phyloP scores from a whole-genome alignment of 2,113 vertebrate species.

The Silurus meridionalis region DNA sequence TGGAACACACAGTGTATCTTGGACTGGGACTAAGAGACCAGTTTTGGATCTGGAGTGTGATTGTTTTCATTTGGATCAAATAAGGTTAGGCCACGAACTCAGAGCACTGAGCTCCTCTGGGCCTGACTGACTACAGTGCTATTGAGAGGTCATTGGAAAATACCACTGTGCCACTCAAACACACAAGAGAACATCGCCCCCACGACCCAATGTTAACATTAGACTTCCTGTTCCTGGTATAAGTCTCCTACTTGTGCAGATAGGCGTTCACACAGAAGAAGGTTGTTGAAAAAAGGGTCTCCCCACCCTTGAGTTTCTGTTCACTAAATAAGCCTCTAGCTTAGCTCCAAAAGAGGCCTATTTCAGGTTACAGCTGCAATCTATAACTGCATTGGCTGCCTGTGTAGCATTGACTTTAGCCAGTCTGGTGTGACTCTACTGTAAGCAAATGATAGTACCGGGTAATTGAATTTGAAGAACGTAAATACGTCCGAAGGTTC shows the following conservation, averaged over 20 bases:
- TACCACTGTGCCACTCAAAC: neutral
- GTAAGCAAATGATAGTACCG: constrained; percentile 59
- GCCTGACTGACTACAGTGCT: neutral
- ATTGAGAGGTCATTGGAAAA: constrained; percentile 12
- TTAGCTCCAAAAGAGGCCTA: constrained; percentile 59
- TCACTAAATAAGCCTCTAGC: constrained; percentile 50
- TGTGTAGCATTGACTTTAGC: constrained; percentile 63
- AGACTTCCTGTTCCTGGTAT: neutral
- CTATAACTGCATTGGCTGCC: constrained; percentile 55
- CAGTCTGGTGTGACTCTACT: constrained; percentile 48
- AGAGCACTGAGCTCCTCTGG: neutral
- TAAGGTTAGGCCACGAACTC: neutral
- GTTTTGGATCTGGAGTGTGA: neutral
- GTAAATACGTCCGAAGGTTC: constrained; percentile 58
- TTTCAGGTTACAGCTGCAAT: constrained; percentile 66
- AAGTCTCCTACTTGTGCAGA: neutral
- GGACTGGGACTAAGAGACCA: neutral
- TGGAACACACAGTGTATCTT: neutral
- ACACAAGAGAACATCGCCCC: neutral
- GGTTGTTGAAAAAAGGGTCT: constrained; percentile 1
- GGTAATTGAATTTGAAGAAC: constrained; percentile 63
- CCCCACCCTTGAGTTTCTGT: neutral
- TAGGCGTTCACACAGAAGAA: constrained; percentile 20
- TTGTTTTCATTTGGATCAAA: constrained; percentile 1
- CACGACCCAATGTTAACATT: neutral